Conservation (phyloP, 37 sponge, comb jelly and placozoan species). For the Oscarella lobularis region DNA sequence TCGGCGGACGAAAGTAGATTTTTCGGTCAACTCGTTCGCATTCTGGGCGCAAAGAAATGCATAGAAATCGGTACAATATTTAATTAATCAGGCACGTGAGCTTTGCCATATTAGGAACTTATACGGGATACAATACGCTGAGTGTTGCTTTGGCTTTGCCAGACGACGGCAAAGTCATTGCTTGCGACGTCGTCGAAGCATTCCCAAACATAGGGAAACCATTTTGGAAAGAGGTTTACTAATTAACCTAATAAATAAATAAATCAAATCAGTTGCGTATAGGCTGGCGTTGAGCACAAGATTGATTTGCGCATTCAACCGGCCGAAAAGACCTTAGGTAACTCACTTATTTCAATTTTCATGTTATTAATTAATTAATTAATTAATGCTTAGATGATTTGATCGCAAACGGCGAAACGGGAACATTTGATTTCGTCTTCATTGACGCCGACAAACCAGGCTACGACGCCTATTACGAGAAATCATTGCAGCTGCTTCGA, state of each 20-base stretch:
- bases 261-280: not conserved
- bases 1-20: constrained; percentile 37
- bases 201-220: constrained; percentile 36
- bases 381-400: no score
- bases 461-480: constrained; percentile 41
- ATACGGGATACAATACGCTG: constrained; percentile 62
- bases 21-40: constrained; percentile 25
- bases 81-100: not conserved
- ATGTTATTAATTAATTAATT: no score
- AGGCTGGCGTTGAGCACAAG: constrained; percentile 56
- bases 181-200: constrained; percentile 59
- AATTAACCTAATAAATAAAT: no score
- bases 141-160: constrained; percentile 50
- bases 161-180: constrained; percentile 68
- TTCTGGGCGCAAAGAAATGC: constrained; percentile 44
- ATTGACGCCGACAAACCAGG: constrained; percentile 74
- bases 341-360: not conserved
- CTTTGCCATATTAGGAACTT: constrained; percentile 16
- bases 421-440: constrained; percentile 67
- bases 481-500: constrained; percentile 38
- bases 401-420: constrained; percentile 53
- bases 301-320: constrained; percentile 60
- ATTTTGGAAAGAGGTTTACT: constrained; percentile 53
- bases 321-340: constrained; percentile 44
- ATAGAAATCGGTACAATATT: constrained; percentile 49